phyloP scores from a whole-genome alignment of 2,113 vertebrate species.

The Spermophilus dauricus region DNA sequence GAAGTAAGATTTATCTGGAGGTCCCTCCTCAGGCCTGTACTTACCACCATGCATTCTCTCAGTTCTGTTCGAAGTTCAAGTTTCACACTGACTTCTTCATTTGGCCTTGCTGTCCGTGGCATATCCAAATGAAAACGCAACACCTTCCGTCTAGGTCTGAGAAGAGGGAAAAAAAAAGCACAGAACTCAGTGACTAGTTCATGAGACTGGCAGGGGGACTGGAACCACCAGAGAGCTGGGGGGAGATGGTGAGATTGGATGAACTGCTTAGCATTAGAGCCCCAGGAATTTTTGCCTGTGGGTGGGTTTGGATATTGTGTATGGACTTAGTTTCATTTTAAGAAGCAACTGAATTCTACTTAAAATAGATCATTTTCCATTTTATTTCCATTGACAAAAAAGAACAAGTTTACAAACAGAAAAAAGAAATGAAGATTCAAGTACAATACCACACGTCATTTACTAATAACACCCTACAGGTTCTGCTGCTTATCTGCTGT shows the following conservation, averaged over 20 bases:
- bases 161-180: not conserved
- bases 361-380: not conserved
- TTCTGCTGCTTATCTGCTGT: not conserved
- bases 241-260: too few species aligned
- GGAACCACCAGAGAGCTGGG: not conserved
- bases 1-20: not conserved
- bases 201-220: rapidly evolving
- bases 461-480: not conserved
- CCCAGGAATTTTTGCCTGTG: not conserved
- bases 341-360: not conserved
- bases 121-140: rapidly evolving
- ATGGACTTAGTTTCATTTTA: not conserved
- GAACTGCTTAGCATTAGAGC: not conserved
- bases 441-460: not conserved
- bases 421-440: not conserved
- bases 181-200: not conserved
- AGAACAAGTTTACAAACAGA: not conserved
- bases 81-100: rapidly evolving
- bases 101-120: rapidly evolving
- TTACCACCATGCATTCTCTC: conserved; percentile 67
- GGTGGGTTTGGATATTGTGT: not conserved
- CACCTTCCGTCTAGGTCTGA: rapidly evolving
- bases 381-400: not conserved
- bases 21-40: not conserved
- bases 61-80: rapidly evolving